These are phyloP conservation scores for Micropoecilia bifurca DNA, from an alignment of 2,797 vertebrate genomes.

Conservation along the genomic window DNA sequence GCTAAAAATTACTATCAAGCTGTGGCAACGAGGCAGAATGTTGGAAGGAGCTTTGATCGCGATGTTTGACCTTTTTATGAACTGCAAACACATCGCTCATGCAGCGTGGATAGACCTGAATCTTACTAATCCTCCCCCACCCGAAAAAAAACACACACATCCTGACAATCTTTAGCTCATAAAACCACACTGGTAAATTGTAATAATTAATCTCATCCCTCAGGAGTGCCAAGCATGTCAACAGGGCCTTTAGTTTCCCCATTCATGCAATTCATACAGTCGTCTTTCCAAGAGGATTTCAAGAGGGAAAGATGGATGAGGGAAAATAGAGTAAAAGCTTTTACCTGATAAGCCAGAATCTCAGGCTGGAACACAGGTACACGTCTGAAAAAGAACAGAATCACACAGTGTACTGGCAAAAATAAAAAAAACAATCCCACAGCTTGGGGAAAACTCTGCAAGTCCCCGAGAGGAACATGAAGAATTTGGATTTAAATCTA, in stretches of 20 bases:
- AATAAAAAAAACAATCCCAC: not conserved
- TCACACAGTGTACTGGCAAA: not conserved
- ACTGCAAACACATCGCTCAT: slow-evolving; percentile 73
- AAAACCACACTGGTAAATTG: slow-evolving; percentile 46
- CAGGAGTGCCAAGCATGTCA: slow-evolving; percentile 31
- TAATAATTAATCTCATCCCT: slow-evolving; percentile 67
- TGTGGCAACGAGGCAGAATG: slow-evolving; percentile 33
- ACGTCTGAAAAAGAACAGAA: not conserved
- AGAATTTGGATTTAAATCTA: not conserved
- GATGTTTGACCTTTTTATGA: slow-evolving; percentile 72
- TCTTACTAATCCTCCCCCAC: slow-evolving; percentile 67
- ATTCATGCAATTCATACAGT: not conserved
- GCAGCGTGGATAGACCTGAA: slow-evolving; percentile 62
- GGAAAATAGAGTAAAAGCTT: not conserved
- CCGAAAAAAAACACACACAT: not conserved
- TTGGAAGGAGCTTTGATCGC: slow-evolving; percentile 51
- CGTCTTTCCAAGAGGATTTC: not conserved
- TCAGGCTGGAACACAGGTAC: not conserved
- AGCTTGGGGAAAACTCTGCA: not conserved
- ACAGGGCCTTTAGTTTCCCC: not conserved
- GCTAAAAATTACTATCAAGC: slow-evolving; percentile 48
- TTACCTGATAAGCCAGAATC: not conserved
- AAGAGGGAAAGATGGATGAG: not conserved
- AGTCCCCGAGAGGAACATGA: not conserved
- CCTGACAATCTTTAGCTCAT: not conserved